Base-by-base conservation (phyloP, 1,140 invertebrate species). In the Drosophila santomea region DNA sequence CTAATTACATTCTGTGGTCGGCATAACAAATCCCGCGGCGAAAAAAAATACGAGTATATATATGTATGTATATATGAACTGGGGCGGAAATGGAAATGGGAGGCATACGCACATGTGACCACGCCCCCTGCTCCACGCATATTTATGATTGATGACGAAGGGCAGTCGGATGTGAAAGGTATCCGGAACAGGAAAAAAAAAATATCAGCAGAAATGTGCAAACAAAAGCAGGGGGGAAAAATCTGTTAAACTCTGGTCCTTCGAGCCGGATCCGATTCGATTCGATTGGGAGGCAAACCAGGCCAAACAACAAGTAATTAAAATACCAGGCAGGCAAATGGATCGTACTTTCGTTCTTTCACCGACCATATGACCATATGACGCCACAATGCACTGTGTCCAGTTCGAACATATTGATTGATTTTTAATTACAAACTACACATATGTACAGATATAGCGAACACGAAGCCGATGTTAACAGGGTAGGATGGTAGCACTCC, bases 391-490 rank as follows among this genome's bases (percentile, higher is more conserved):
- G 50, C 64, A 55, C 68, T 43, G 59, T 60, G 73, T 64, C 63
- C 59, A 23, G 61, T 63, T 64, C 63, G 23, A 89, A 67, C 69
- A 80, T 80, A 89, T 89, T 89, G 84, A 89, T 89, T 89, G 84
- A 89, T 89, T 89, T 89, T 89, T 89, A 89, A 89, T 89, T 84
- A 88, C 83, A 77, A 86, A 85, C 83, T 85, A 88, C 79, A 74
- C 67, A 73, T 44, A 71, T 15, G 8, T 11, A 44, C 43, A 20
- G 2, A 45, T 12, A 50, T 14, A 77, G 48, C 74, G 64, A 62
- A 43, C 52, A 59, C n/a, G 41, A 15, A 43, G 32, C 32, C 8
- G 7, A 1, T 10, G 12, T 4, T 12, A 14, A 39, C 11, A 4
- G 12, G 3, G 38, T 45, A 68, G 59, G 44, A 51, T 63, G 8